Percentiles rank a stretch among this genome's conserved stretches.
Conservation (phyloP, 2,888 invertebrate genomes). For the Drosophila formosana region DNA sequence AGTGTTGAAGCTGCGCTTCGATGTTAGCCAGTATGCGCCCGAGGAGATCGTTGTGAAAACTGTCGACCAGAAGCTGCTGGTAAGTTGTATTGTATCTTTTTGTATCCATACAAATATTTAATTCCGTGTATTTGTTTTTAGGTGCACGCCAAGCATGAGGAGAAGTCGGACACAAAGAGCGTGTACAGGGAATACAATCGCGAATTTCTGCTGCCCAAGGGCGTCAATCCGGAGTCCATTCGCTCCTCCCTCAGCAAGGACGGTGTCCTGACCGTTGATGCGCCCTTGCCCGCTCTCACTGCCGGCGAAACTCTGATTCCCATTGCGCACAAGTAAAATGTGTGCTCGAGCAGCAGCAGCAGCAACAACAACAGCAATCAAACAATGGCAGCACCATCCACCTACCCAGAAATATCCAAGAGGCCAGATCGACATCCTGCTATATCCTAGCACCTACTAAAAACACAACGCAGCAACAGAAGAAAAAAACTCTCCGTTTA, state of each 20-base stretch:
- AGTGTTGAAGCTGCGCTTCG: conserved; percentile 97
- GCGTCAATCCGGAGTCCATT: conserved; percentile 98
- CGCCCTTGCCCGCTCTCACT: conserved; percentile 93
- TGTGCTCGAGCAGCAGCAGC: background rate
- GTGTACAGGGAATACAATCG: conserved; percentile 99
- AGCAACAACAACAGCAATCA: conserved; percentile 3
- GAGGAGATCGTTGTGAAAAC: conserved; percentile 99
- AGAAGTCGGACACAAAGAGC: conserved; percentile 97
- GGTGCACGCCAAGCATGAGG: conserved; percentile 99
- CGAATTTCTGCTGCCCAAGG: conserved; percentile 98
- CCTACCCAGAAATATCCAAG: conserved; percentile 5
- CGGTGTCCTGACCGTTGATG: conserved; percentile 98
- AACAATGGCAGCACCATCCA: conserved; percentile 9
- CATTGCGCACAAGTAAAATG: conserved; percentile 84
- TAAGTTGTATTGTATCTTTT: conserved; percentile 86
- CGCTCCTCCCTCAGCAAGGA: conserved; percentile 98
- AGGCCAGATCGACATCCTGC: conserved; percentile 25
- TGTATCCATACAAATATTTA: background rate
- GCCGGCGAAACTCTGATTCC: conserved; percentile 85
- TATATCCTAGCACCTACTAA: conserved; percentile 46
- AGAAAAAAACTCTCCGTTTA: background rate
- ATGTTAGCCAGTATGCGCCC: conserved; percentile 98
- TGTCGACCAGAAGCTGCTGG: conserved; percentile 98
- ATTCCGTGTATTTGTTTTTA: conserved; percentile 85
- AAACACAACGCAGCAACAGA: conserved; percentile 17